Conservation (phyloP, 1,140 invertebrate genomes). For the Papilio xuthus region DNA sequence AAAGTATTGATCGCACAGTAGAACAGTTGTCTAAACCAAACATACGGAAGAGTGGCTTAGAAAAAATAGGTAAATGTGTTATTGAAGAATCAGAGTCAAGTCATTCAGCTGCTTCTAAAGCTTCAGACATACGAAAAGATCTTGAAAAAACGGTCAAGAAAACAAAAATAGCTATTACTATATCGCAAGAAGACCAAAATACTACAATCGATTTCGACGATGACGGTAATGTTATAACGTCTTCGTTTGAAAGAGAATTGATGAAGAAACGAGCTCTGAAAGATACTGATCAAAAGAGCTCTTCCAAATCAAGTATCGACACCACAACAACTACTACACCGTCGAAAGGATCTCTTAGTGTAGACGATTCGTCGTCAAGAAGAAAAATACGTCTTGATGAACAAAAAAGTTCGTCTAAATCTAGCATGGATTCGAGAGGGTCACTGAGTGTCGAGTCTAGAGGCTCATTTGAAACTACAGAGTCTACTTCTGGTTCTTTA, state of each 20-base stretch:
- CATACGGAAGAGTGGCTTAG: conserved; percentile 67
- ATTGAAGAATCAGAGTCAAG: conserved; percentile 80
- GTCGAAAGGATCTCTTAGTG: conserved; percentile 79
- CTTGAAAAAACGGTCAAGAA: conserved; percentile 67
- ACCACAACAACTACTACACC: conserved; percentile 76
- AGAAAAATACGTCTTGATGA: conserved; percentile 77
- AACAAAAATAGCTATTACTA: conserved; percentile 80
- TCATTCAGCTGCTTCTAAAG: conserved; percentile 75
- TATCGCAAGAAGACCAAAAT: conserved; percentile 81
- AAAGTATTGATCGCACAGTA: conserved; percentile 79
- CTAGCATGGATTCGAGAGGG: conserved; percentile 83
- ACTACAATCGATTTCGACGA: conserved; percentile 80
- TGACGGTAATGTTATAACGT: conserved; percentile 75
- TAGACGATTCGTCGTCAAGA: conserved; percentile 78
- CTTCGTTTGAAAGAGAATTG: conserved; percentile 70
- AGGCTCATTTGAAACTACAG: conserved; percentile 86
- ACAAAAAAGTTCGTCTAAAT: conserved; percentile 83
- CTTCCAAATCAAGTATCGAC: conserved; percentile 78
- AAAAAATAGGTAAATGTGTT: conserved; percentile 77
- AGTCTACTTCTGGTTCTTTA: conserved; percentile 88
- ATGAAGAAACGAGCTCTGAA: conserved; percentile 74
- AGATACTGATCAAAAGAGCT: conserved; percentile 78
- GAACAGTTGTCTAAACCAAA: conserved; percentile 70
- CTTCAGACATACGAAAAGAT: conserved; percentile 64
- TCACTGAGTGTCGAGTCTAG: conserved; percentile 85